phyloP scores from a whole-genome alignment of 2,888 invertebrate genomes.

The Callinectes sapidus region DNA sequence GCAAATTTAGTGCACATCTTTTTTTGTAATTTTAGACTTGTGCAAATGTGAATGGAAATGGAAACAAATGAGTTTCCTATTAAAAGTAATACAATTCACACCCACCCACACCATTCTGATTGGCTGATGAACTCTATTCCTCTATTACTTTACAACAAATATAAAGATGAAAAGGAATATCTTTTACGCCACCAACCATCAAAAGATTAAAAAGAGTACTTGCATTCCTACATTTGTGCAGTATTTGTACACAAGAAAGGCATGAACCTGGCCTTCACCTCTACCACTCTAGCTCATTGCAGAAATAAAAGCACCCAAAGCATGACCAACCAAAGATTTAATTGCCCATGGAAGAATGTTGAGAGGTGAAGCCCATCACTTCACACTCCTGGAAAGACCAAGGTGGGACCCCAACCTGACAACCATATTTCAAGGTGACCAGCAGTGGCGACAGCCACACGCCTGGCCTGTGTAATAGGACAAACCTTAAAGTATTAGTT shows the following conservation, averaged over 20 bases:
- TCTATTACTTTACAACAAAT: constrained; percentile 22
- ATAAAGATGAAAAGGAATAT: constrained; percentile 32
- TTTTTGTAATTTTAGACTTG: background rate
- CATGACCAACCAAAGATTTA: constrained; percentile 43
- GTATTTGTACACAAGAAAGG: constrained; percentile 53
- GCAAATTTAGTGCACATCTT: background rate
- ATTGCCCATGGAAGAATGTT: constrained; percentile 48
- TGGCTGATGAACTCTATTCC: constrained; percentile 2
- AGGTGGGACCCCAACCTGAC: constrained; percentile 32
- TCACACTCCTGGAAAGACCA: constrained; percentile 27
- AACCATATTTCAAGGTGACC: constrained; percentile 6
- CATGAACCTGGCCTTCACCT: constrained; percentile 40
- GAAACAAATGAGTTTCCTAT: background rate
- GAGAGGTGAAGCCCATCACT: background rate
- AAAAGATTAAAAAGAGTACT: constrained; percentile 29
- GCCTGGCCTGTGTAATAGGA: background rate
- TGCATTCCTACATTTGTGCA: constrained; percentile 50
- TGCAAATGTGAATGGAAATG: background rate
- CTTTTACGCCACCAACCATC: constrained; percentile 31
- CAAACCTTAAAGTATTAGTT: constrained; percentile 26
- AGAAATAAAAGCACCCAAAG: constrained; percentile 48
- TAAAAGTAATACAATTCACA: background rate
- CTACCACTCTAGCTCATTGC: constrained; percentile 45
- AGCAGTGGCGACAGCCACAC: constrained; percentile 7
- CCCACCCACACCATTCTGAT: background rate